Evolutionary conservation across 2,113 vertebrate species (phyloP), one percentile per base, ranked within the genome.

Genomic region (Lophius piscatorius): DNA sequence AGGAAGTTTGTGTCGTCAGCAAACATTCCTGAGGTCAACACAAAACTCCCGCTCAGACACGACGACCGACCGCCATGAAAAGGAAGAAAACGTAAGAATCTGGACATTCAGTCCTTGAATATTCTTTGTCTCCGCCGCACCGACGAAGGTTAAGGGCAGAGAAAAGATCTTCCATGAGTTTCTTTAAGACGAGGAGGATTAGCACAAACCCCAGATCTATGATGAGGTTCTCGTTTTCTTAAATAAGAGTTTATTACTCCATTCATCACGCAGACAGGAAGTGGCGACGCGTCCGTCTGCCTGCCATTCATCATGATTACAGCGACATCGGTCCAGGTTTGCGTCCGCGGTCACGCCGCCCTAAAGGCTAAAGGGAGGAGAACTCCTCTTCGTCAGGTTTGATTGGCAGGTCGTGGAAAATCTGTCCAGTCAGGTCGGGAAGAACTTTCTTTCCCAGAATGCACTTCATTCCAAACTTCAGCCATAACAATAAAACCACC

Each of bases 281-380:
- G 72, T 65, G 77, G 78, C 89, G 90, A 87, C 80, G 58, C 56
- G 71, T 80, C 82, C 9, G 67, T 46, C 82, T 76, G 68, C 81
- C 76, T 87, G 80, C 77, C 90, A 91, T 91, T 91, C 82, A 89
- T 91, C 89, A 91, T 90, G 85, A 91, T 91, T 89, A 91, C 67
- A 76, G 67, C 47, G 69, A 58, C 78, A 90, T 91, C 87, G 86
- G 81, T 86, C 87, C 87, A 73, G 59, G 79, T 91, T 87, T 86
- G 81, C 79, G 81, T 86, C 77, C 78, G 33, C 75, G 81, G 80
- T 81, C 81, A 76, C 74, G 74, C 83, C 75, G 76, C 26, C 31
- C 48, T 11, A 5, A 11, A 28, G 44, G 46, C 16, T 14, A 26
- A 31, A 55, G 55, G 44, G 33, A 17, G 35, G 34, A n/a, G 54